Conservation (phyloP, 2,888 invertebrate species). For the Thymelicus sylvestris region DNA sequence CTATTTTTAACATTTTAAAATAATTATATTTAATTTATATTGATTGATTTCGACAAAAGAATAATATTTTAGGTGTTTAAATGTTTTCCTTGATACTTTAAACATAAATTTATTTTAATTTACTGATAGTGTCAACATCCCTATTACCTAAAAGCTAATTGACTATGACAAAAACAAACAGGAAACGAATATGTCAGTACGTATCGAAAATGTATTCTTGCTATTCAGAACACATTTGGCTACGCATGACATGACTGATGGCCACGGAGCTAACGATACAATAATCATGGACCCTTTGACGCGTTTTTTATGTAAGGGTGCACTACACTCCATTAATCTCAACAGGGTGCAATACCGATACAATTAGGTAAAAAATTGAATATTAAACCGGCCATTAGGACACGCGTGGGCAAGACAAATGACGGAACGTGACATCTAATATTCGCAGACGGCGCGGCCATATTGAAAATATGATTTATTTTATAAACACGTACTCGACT, state of each 20-base stretch:
- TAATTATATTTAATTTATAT: too few relatives aligned
- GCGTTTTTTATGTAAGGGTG: conserved; percentile 72
- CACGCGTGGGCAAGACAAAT: conserved; percentile 53
- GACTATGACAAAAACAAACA: background rate
- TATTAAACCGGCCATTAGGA: conserved; percentile 59
- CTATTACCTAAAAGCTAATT: background rate
- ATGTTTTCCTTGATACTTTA: too few relatives aligned
- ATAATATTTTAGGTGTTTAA: too few relatives aligned
- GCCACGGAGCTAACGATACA: conserved; percentile 67
- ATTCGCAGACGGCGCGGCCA: conserved; percentile 24
- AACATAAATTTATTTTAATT: too few relatives aligned
- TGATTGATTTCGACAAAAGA: too few relatives aligned
- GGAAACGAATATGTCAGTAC: conserved; percentile 17
- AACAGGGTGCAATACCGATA: conserved; percentile 48
- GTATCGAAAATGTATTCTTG: conserved; percentile 51
- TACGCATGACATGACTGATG: conserved; percentile 79
- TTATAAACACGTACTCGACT: conserved; percentile 19
- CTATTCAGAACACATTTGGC: conserved; percentile 63
- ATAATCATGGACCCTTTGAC: conserved; percentile 68
- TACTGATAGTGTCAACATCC: too few relatives aligned
- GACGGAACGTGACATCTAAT: conserved; percentile 41
- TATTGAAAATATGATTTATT: conserved; percentile 34
- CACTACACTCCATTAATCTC: conserved; percentile 71
- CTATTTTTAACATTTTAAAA: too few relatives aligned
- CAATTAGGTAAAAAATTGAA: conserved; percentile 69